Conservation (phyloP, 2,797 vertebrate genomes). For the Manis pentadactyla region DNA sequence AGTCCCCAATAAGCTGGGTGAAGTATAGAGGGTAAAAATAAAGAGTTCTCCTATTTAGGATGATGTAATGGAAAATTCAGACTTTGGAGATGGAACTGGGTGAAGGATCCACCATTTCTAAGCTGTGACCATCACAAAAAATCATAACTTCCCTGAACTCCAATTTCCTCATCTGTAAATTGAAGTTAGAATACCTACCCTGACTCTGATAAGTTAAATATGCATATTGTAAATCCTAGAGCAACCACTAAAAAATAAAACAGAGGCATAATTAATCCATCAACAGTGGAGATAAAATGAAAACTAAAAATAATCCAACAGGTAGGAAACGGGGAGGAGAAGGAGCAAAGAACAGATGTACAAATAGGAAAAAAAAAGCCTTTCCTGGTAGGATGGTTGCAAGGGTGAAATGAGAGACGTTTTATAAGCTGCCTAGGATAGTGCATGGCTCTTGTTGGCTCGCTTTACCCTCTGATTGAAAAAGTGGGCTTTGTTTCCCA, state of each 20-base stretch:
- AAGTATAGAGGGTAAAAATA: neutral
- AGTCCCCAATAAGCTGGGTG: neutral
- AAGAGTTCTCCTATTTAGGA: neutral
- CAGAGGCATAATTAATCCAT: neutral
- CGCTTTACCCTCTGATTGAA: neutral
- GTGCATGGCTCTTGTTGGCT: neutral
- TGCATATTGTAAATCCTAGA: neutral
- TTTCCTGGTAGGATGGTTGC: neutral
- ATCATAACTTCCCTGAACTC: neutral
- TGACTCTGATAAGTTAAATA: neutral
- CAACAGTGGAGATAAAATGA: neutral
- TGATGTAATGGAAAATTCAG: conserved; percentile 13
- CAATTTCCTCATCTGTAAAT: neutral
- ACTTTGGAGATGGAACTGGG: neutral
- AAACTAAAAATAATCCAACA: neutral
- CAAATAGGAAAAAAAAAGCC: neutral
- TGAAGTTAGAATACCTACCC: neutral
- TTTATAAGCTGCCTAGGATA: neutral
- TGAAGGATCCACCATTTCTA: neutral
- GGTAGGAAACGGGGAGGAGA: neutral
- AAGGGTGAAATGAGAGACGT: neutral
- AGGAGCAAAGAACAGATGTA: neutral
- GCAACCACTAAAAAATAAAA: conserved; percentile 2
- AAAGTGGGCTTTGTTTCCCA: neutral
- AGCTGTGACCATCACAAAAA: neutral